phyloP scores from a whole-genome alignment of 2,888 invertebrate genomes.

The Mythimna ferrago region DNA sequence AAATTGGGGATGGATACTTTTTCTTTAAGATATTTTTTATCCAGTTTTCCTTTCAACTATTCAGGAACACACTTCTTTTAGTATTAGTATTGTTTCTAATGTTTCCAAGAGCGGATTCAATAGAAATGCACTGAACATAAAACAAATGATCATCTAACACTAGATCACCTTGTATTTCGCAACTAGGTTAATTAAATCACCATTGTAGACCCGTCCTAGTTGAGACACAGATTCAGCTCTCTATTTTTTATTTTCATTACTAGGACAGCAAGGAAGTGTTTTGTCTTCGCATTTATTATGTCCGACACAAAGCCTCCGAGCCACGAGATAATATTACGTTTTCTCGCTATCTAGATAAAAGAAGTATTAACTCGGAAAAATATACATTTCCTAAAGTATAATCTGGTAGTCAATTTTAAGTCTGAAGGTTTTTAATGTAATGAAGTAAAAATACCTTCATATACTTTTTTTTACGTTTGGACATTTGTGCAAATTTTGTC shows the following conservation, averaged over 20 bases:
- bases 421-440: constrained; percentile 24
- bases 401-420: constrained; percentile 33
- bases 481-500: constrained; percentile 19
- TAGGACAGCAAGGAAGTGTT: constrained; percentile 41
- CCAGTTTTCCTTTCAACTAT: background rate
- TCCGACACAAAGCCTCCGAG: constrained; percentile 32
- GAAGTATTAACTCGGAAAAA: constrained; percentile 45
- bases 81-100: background rate
- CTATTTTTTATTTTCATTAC: constrained; percentile 36
- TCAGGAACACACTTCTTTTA: background rate
- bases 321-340: constrained; percentile 45
- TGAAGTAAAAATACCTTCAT: constrained; percentile 5
- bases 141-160: background rate
- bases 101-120: background rate
- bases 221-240: constrained; percentile 25
- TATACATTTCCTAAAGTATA: constrained; percentile 32
- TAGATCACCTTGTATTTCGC: constrained; percentile 1
- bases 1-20: too few species aligned
- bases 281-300: constrained; percentile 51
- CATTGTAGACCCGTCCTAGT: constrained; percentile 16
- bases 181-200: constrained; percentile 48
- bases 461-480: constrained; percentile 7
- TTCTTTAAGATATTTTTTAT: background rate
- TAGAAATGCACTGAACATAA: background rate
- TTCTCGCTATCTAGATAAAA: constrained; percentile 36